phyloP scores from a whole-genome alignment of 2,113 vertebrate species.

The Clarias batrachus region DNA sequence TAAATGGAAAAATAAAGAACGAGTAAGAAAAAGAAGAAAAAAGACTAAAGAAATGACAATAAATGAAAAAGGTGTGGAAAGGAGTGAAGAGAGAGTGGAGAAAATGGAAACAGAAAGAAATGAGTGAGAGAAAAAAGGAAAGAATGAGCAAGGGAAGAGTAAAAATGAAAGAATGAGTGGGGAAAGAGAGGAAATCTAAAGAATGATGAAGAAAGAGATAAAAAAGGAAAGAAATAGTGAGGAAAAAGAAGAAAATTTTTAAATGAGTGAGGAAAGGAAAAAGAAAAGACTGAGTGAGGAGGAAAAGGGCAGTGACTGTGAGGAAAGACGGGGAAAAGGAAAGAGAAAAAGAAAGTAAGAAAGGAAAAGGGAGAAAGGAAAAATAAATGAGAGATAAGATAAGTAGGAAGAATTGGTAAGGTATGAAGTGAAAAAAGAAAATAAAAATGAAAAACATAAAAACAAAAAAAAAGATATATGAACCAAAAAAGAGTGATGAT shows the following conservation, averaged over 20 bases:
- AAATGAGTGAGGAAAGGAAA: background rate
- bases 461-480: background rate
- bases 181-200: background rate
- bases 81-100: background rate
- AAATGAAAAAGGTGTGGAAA: background rate
- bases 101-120: background rate
- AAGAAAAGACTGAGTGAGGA: background rate
- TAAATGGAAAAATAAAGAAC: background rate
- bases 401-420: background rate
- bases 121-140: conserved; percentile 31
- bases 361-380: background rate
- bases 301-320: too few species aligned
- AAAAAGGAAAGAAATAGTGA: background rate
- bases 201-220: background rate
- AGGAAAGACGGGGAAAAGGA: background rate
- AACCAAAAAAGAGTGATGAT: conserved; percentile 67
- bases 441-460: background rate
- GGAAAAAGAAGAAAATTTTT: background rate
- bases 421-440: background rate
- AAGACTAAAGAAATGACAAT: background rate
- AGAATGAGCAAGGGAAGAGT: conserved; percentile 1
- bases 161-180: background rate
- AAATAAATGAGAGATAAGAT: background rate
- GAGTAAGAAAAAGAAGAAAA: background rate
- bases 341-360: background rate